These are phyloP conservation scores for Oceanodroma leucorhoa DNA, from an alignment of 2,797 vertebrate genomes.

Conservation along the genomic window DNA sequence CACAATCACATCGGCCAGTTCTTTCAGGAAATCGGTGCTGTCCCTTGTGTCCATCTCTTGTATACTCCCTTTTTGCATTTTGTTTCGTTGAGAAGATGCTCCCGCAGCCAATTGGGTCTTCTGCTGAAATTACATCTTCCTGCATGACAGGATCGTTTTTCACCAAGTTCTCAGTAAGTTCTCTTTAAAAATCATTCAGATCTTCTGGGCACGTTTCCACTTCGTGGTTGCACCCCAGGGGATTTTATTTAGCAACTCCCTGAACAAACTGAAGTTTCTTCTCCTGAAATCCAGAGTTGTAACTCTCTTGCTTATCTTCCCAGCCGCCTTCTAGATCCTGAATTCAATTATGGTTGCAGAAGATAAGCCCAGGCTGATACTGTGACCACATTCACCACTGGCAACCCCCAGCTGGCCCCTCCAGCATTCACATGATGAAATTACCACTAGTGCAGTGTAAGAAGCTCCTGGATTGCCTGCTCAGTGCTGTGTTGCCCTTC, in stretches of 20 bases:
- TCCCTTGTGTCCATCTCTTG: not conserved
- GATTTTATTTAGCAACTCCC: not conserved
- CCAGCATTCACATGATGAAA: not conserved
- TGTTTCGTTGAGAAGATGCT: not conserved
- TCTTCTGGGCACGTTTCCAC: not conserved
- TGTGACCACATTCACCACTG: not conserved
- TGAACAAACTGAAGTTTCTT: not conserved
- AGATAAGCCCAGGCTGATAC: not conserved
- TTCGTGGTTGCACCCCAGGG: not conserved
- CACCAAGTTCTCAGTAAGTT: not conserved
- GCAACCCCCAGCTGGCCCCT: not conserved
- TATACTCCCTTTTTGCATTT: not conserved
- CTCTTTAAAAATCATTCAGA: not conserved
- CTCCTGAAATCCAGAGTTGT: not conserved
- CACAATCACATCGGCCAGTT: not conserved
- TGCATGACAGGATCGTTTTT: not conserved
- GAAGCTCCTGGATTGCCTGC: not conserved
- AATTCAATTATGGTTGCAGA: not conserved
- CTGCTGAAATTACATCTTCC: not conserved
- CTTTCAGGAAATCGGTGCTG: not conserved
- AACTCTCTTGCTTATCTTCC: not conserved
- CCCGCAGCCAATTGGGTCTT: not conserved
- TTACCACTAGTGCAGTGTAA: not conserved
- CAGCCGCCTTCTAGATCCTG: not conserved
- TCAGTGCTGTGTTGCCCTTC: not conserved